A percentile compares a stretch with the other conserved stretches of the same genome.
phyloP scores from a whole-genome alignment of 2,888 invertebrate species.

The Agrochola litura region DNA sequence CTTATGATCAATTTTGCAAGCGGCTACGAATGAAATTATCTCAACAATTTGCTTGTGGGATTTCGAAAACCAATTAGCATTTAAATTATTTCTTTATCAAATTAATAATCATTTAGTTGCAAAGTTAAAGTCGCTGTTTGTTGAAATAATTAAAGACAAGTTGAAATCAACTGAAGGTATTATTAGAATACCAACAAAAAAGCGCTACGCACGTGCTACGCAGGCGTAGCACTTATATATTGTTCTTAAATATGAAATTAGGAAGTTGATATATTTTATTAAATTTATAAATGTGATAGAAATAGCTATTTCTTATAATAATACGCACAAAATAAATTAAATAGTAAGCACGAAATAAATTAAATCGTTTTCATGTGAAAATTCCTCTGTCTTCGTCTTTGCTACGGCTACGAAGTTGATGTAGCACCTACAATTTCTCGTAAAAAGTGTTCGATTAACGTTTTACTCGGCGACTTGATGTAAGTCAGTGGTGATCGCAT shows the following conservation, averaged over 20 bases:
- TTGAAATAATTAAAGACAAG: slow-evolving; percentile 10
- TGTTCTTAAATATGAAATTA: background rate
- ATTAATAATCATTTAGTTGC: slow-evolving; percentile 16
- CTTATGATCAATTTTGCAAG: slow-evolving; percentile 31
- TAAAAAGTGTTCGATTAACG: slow-evolving; percentile 45
- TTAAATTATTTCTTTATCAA: slow-evolving; percentile 26
- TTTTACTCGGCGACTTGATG: slow-evolving; percentile 40
- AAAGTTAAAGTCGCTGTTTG: slow-evolving; percentile 16
- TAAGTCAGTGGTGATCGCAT: slow-evolving; percentile 36
- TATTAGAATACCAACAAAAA: slow-evolving; percentile 6
- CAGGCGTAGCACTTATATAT: slow-evolving; percentile 32
- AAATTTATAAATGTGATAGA: background rate
- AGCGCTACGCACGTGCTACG: slow-evolving; percentile 49
- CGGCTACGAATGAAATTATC: slow-evolving; percentile 13
- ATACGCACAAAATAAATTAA: background rate
- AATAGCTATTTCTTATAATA: background rate
- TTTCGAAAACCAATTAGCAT: slow-evolving; percentile 23
- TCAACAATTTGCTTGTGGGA: slow-evolving; percentile 9
- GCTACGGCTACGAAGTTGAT: slow-evolving; percentile 29
- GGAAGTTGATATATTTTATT: background rate
- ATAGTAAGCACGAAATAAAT: background rate
- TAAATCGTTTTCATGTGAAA: background rate
- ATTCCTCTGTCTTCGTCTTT: slow-evolving; percentile 14
- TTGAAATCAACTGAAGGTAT: background rate
- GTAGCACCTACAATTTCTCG: slow-evolving; percentile 34